Conservation (phyloP, 2,888 invertebrate species). For the Drosophila koepferae region DNA sequence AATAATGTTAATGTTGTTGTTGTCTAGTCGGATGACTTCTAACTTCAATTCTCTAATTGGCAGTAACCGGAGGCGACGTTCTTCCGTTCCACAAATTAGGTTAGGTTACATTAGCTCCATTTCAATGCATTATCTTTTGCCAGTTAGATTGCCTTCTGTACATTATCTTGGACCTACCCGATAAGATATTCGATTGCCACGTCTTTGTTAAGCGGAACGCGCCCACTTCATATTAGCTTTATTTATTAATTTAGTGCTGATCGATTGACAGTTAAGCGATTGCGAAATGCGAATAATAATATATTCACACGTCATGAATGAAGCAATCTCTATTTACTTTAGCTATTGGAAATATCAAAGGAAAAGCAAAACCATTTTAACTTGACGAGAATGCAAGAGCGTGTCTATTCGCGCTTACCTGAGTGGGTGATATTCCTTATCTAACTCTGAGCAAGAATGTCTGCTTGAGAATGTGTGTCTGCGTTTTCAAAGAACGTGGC, state of each 20-base stretch:
- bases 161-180: conserved; percentile 25
- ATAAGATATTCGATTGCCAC: conserved; percentile 39
- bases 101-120: neutral
- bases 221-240: conserved; percentile 19
- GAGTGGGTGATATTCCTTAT: neutral
- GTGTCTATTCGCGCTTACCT: neutral
- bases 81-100: neutral
- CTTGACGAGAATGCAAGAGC: neutral
- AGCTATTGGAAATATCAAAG: neutral
- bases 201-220: conserved; percentile 1
- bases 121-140: neutral
- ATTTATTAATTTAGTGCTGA: conserved; percentile 28
- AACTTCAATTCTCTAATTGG: conserved; percentile 56
- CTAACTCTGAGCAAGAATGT: neutral
- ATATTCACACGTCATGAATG: conserved; percentile 10
- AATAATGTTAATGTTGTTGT: neutral
- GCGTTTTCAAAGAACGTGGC: neutral
- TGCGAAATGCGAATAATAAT: neutral
- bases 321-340: neutral
- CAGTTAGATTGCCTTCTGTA: neutral
- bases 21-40: conserved; percentile 9
- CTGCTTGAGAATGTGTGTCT: neutral
- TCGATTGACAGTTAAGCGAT: conserved; percentile 9
- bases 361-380: neutral
- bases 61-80: neutral